Evolutionary conservation across 2,888 invertebrate genomes (phyloP), one percentile per base, ranked within the genome.

Genomic region (Mythimna lalbum): DNA sequence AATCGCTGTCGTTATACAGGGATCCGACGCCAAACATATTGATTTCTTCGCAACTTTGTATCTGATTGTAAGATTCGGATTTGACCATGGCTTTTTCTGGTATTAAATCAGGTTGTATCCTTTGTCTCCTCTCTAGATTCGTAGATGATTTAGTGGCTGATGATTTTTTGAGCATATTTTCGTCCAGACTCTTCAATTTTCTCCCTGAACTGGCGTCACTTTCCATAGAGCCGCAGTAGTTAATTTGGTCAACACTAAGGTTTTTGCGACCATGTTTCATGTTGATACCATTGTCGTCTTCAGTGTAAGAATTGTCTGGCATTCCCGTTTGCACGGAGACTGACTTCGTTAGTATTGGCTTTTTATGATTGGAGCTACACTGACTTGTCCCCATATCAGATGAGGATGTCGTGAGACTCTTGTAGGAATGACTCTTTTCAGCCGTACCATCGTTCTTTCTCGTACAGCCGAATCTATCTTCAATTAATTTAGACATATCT

Each of bases 401-500:
- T 0, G 96, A 96, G n/a, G 96, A 96, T 17, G 96, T 96, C 0
- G 96, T 96, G 2, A 96, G 90, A 77, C 96, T 96, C 81, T 96
- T 96, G 76, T 96, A 96, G 2, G 96, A 96, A 86, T 96, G 94
- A 84, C 95, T 95, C 65, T 96, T 96, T 78, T 96, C 96, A 10
- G 95, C 92, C 2, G 95, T 95, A 1, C 94, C 93, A 70, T 96
- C 96, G 71, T 92, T 94, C 76, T 95, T 96, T 65, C 94, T 91
- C 10, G 91, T 79, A 59, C 90, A 96, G 2, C 97, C 97, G 78
- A 97, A 97, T 84, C 96, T 96, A 82, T 97, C 97, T 89, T 97
- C 97, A 77, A 97, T 96, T 70, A 97, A 92, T 88, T 97, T 97
- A 6, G 97, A 96, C 97, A 97, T 97, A 82, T 97, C 97, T 88